These are phyloP conservation scores for Sebastes ruberrimus DNA, from an alignment of 2,797 vertebrate species.

Conservation along the genomic window DNA sequence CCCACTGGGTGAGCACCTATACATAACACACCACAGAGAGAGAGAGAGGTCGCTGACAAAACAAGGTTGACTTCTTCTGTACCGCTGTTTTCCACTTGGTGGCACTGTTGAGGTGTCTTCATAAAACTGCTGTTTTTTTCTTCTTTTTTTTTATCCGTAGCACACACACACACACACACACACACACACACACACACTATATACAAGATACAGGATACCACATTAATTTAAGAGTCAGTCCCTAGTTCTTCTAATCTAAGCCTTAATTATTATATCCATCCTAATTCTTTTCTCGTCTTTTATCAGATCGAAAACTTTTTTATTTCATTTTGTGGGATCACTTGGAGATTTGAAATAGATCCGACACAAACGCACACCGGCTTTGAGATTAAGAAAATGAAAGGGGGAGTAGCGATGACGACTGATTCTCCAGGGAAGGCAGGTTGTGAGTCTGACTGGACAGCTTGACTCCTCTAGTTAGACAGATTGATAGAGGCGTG, in stretches of 20 bases:
- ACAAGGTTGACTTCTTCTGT: background rate
- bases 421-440: background rate
- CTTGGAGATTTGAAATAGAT: background rate
- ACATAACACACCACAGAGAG: background rate
- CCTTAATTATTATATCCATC: background rate
- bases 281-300: background rate
- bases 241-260: background rate
- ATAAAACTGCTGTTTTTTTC: background rate
- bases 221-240: background rate
- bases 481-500: background rate
- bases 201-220: background rate
- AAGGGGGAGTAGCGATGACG: background rate
- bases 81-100: slow-evolving; percentile 65
- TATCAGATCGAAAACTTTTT: background rate
- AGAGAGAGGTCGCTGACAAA: background rate
- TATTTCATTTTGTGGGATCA: background rate
- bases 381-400: background rate
- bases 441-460: background rate
- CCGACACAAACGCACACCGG: background rate
- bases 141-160: background rate
- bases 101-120: slow-evolving; percentile 68
- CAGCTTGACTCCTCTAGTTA: background rate
- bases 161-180: background rate
- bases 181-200: background rate
- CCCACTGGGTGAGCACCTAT: slow-evolving; percentile 79